Conservation (phyloP, 1,140 invertebrate genomes). For the Aplysia californica region DNA sequence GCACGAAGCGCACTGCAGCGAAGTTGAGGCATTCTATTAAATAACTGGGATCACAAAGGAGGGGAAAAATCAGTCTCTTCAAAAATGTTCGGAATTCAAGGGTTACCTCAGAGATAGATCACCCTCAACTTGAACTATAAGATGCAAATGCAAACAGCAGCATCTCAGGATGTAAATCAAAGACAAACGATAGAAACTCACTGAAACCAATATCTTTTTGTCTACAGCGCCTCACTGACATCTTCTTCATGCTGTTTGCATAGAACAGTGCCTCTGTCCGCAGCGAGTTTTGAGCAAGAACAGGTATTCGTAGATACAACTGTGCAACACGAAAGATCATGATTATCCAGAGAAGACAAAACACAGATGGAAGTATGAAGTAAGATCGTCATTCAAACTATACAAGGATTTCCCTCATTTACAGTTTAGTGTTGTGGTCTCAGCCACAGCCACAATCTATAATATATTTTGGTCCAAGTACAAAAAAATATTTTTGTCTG, state of each 20-base stretch:
- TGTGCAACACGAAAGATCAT: too few species aligned
- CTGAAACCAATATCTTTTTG: conserved; percentile 18
- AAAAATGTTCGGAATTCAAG: too few species aligned
- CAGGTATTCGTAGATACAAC: conserved; percentile 23
- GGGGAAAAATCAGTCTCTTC: too few species aligned
- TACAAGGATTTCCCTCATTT: not conserved
- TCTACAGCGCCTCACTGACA: conserved; percentile 29
- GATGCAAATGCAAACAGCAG: too few species aligned
- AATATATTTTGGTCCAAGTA: too few species aligned
- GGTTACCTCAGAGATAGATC: too few species aligned
- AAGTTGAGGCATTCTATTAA: not conserved
- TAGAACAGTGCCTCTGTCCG: conserved; percentile 17
- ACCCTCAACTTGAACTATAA: too few species aligned
- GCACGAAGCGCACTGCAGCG: not conserved
- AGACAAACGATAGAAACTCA: too few species aligned
- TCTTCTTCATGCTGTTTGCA: conserved; percentile 30
- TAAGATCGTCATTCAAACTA: not conserved
- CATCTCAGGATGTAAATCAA: too few species aligned
- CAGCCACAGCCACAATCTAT: too few species aligned
- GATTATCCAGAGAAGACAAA: not conserved
- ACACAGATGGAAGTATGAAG: not conserved
- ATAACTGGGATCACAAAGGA: too few species aligned
- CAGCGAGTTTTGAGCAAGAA: conserved; percentile 11
- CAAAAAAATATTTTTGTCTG: too few species aligned
- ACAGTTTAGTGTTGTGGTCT: not conserved